A percentile compares a stretch with the other conserved stretches of the same genome.
phyloP scores from a whole-genome alignment of 2,797 vertebrate species.

The Oophaga sylvatica region DNA sequence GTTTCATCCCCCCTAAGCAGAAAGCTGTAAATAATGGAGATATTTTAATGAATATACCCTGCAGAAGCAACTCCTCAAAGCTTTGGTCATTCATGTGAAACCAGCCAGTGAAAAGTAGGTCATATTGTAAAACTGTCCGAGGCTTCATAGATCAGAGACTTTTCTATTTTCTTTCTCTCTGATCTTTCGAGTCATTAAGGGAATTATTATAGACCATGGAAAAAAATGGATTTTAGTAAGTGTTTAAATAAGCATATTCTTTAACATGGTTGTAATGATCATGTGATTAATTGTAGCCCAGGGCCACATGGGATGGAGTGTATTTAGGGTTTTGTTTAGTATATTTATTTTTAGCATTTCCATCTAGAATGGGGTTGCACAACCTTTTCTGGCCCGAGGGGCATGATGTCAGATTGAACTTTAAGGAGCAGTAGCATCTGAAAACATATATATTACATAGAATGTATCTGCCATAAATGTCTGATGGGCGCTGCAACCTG shows the following conservation, averaged over 20 bases:
- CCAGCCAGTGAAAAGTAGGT: conserved; percentile 75
- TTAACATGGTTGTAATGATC: conserved; percentile 2
- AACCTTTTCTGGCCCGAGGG: too few relatives aligned
- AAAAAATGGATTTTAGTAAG: neutral
- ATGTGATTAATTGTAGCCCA: neutral
- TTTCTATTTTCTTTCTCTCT: conserved; percentile 64
- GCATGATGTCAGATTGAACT: too few relatives aligned
- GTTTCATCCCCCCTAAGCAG: conserved; percentile 68
- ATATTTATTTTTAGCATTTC: too few relatives aligned
- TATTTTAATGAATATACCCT: conserved; percentile 72
- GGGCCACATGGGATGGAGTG: neutral
- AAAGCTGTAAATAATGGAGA: conserved; percentile 67
- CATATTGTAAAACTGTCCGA: conserved; percentile 75
- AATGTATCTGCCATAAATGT: too few relatives aligned
- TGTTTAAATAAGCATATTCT: neutral
- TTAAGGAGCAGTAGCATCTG: too few relatives aligned
- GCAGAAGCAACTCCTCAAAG: conserved; percentile 71
- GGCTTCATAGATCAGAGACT: conserved; percentile 73
- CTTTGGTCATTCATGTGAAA: conserved; percentile 69
- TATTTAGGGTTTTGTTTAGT: too few relatives aligned
- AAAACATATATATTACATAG: too few relatives aligned
- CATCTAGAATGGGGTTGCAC: too few relatives aligned
- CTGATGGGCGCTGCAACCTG: too few relatives aligned
- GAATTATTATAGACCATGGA: conserved; percentile 38
- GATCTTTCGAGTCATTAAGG: conserved; percentile 49